Evolutionary conservation across 2,797 vertebrate genomes (phyloP).

Genomic region (Selene dorsalis): DNA sequence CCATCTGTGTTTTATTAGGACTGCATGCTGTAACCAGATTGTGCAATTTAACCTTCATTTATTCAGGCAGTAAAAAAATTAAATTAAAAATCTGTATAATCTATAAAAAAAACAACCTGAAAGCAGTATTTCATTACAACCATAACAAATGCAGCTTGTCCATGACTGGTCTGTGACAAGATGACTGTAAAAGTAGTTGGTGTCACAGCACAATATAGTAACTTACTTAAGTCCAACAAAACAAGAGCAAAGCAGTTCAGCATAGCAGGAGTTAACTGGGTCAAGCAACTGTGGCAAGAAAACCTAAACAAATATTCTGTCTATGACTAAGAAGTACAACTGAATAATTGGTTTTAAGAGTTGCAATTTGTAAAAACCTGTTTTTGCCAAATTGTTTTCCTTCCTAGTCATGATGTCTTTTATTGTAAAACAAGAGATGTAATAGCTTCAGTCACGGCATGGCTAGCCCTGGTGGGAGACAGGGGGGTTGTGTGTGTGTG

Average conservation of each 20-base stretch:
- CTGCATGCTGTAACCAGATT: constrained; percentile 47
- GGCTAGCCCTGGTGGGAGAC: constrained; percentile 45
- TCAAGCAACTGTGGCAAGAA: constrained; percentile 63
- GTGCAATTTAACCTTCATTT: constrained; percentile 54
- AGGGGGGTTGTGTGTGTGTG: background rate
- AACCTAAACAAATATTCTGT: constrained; percentile 71
- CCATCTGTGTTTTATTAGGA: constrained; percentile 60
- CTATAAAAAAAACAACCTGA: constrained; percentile 22
- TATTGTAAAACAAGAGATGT: constrained; percentile 73
- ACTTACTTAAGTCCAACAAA: constrained; percentile 24
- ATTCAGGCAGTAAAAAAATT: constrained; percentile 38
- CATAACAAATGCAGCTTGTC: constrained; percentile 18
- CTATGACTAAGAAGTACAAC: constrained; percentile 74
- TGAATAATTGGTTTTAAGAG: constrained; percentile 77
- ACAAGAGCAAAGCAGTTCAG: background rate
- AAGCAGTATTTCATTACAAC: constrained; percentile 21
- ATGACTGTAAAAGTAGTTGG: constrained; percentile 25
- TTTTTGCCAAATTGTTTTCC: constrained; percentile 77
- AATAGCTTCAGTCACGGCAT: constrained; percentile 76
- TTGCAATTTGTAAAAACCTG: constrained; percentile 75
- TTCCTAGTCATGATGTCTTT: constrained; percentile 73
- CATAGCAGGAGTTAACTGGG: constrained; percentile 52
- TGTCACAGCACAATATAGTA: constrained; percentile 16
- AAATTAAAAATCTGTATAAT: constrained; percentile 35
- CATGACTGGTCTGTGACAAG: background rate